Conservation (phyloP, 2,113 vertebrate species). For the Centropus unirufus region DNA sequence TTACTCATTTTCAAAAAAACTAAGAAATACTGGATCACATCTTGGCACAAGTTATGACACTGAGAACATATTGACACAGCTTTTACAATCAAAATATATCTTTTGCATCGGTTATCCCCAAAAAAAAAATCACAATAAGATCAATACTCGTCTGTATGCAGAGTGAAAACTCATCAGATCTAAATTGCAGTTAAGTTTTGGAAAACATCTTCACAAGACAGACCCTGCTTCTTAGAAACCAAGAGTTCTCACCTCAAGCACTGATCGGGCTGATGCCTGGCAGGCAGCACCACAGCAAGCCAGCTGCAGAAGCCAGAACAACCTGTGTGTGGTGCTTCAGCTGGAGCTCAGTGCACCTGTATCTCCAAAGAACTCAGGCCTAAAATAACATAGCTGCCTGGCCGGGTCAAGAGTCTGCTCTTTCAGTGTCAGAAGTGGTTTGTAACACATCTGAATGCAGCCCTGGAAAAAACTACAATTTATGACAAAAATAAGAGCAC, state of each 20-base stretch:
- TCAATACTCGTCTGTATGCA: background rate
- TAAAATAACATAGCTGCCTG: background rate
- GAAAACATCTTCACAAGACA: background rate
- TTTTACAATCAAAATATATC: background rate
- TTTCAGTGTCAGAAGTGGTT: background rate
- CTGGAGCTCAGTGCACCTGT: too few relatives aligned
- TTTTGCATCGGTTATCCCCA: background rate
- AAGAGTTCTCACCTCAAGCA: rapidly evolving
- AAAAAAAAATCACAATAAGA: background rate
- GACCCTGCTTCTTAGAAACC: background rate
- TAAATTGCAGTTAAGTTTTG: background rate
- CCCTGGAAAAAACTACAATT: background rate
- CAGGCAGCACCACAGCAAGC: background rate
- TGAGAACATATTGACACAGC: background rate
- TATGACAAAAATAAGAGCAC: background rate
- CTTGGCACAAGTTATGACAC: background rate
- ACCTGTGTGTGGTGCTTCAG: rapidly evolving
- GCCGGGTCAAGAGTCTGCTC: background rate
- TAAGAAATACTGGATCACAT: slow-evolving; percentile 3
- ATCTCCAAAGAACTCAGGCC: background rate
- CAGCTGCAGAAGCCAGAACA: rapidly evolving
- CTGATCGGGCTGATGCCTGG: background rate
- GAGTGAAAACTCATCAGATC: background rate
- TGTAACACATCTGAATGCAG: background rate
- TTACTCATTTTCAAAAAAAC: background rate